A percentile compares a stretch with the other conserved stretches of the same genome.
These are phyloP conservation scores for Artemia sp. DNA, from an alignment of 2,888 invertebrate species.

Conservation along the genomic window DNA sequence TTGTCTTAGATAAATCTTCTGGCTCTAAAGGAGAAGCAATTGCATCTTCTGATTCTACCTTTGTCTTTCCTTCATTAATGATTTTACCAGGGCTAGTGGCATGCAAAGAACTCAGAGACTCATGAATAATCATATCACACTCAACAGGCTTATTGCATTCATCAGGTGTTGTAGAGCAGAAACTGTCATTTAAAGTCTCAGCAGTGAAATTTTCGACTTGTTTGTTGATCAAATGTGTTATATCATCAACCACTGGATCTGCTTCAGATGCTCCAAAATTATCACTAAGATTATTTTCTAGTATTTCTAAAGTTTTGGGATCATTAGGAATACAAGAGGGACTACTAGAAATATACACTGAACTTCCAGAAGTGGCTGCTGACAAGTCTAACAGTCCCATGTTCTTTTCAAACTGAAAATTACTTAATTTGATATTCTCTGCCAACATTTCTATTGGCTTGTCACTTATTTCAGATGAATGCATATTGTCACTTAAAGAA, in stretches of 20 bases:
- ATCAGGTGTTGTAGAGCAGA: neutral
- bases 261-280: neutral
- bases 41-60: neutral
- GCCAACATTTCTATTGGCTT: neutral
- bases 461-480: neutral
- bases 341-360: neutral
- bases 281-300: neutral
- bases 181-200: neutral
- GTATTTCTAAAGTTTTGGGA: neutral
- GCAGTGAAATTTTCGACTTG: constrained; percentile 8
- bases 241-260: neutral
- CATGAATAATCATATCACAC: neutral
- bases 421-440: neutral
- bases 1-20: neutral
- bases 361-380: neutral
- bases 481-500: neutral
- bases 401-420: too few relatives aligned
- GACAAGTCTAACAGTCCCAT: too few relatives aligned
- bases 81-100: neutral
- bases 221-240: neutral
- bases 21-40: too few relatives aligned
- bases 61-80: neutral
- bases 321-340: neutral
- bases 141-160: neutral
- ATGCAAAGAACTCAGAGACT: neutral